phyloP scores from a whole-genome alignment of 2,113 vertebrate species.

The Poeciliopsis turrubarensis region DNA sequence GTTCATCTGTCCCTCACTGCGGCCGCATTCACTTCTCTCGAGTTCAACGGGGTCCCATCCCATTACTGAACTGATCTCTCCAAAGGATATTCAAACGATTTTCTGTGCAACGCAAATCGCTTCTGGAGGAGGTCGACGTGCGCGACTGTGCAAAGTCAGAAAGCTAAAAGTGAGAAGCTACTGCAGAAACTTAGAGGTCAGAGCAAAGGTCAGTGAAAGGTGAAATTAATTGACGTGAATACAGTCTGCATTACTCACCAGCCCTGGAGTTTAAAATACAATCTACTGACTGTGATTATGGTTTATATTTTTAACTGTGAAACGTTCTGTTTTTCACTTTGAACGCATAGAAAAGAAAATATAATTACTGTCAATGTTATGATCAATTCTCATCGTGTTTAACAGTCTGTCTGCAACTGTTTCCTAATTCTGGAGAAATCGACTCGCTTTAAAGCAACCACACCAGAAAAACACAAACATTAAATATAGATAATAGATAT shows the following conservation, averaged over 20 bases:
- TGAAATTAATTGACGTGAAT: conserved; percentile 30
- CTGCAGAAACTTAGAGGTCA: conserved; percentile 20
- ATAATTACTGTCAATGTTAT: conserved; percentile 26
- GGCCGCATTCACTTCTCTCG: conserved; percentile 28
- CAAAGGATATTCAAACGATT: conserved; percentile 54
- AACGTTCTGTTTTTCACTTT: background rate
- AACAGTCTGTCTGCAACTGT: too few species aligned
- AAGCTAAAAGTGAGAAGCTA: conserved; percentile 32
- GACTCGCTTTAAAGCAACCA: too few species aligned
- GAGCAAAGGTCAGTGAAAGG: conserved; percentile 18
- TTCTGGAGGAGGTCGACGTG: conserved; percentile 25
- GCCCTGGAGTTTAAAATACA: background rate
- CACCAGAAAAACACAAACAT: too few species aligned
- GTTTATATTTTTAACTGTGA: background rate
- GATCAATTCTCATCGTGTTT: conserved; percentile 19
- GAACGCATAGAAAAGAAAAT: conserved; percentile 6
- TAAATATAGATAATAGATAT: too few species aligned
- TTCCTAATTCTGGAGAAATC: too few species aligned
- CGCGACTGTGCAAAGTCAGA: conserved; percentile 47
- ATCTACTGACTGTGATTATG: background rate
- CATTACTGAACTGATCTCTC: conserved; percentile 38
- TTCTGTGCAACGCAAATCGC: conserved; percentile 28
- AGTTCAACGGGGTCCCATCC: conserved; percentile 18
- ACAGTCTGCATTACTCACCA: background rate
- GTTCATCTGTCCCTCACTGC: conserved; percentile 27